phyloP scores from a whole-genome alignment of 1,140 invertebrate genomes.

The Aphidius gifuensis region DNA sequence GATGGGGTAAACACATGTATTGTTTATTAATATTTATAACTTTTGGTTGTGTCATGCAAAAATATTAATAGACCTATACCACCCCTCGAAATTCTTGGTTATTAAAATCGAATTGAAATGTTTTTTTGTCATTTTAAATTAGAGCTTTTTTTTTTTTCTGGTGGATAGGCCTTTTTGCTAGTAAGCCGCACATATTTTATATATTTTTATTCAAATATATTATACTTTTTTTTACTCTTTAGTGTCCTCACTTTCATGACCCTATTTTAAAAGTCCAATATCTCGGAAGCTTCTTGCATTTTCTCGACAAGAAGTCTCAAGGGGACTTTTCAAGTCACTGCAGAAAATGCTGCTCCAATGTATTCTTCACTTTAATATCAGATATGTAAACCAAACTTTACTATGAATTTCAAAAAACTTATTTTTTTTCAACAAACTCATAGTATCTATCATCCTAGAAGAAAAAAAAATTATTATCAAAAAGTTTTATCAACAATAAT shows the following conservation, averaged over 20 bases:
- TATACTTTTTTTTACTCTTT: too few species aligned
- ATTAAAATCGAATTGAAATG: conserved; percentile 11
- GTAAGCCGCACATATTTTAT: background rate
- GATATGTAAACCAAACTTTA: background rate
- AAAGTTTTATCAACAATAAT: too few species aligned
- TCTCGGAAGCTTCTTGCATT: background rate
- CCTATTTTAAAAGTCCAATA: conserved; percentile 11
- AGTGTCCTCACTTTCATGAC: background rate
- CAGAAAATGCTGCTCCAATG: background rate
- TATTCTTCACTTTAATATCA: background rate
- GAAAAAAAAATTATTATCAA: too few species aligned
- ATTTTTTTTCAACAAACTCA: background rate
- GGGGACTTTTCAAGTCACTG: background rate
- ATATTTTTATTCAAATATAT: too few species aligned
- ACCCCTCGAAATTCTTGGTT: conserved; percentile 11
- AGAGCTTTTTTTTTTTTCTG: too few species aligned
- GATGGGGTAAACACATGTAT: too few species aligned
- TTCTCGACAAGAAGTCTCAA: conserved; percentile 5
- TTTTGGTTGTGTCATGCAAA: background rate
- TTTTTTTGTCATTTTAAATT: too few species aligned
- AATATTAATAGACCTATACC: conserved; percentile 29
- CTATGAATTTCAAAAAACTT: background rate
- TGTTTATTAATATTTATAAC: too few species aligned
- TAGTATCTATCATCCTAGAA: too few species aligned
- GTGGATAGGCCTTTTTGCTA: background rate